Base-by-base conservation (phyloP, 2,888 invertebrate genomes). In the Ennomos erosarius region DNA sequence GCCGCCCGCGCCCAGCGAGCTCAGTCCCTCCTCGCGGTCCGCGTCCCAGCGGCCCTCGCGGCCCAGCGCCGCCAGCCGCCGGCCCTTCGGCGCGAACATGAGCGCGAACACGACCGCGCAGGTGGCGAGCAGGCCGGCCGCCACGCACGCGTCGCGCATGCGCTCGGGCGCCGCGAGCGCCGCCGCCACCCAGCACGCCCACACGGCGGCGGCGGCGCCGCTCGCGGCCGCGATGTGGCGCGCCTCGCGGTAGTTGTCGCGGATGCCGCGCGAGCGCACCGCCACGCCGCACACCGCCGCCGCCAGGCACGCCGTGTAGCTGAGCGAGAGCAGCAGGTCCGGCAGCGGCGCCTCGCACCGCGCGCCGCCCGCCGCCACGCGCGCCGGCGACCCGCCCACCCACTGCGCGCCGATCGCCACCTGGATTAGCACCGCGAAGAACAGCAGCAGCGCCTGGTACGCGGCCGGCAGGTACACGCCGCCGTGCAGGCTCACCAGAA, bases 11-110 rank as follows among this genome's bases (percentile, higher is more conserved):
- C 96, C 95, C 70, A 97, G 87, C 51, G 97, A 96, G 85, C 97
- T 97, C 70, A 97, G 95, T 56, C 96, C 95, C 72, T 97, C 97
- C 71, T 97, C 97, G 62, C 97, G 93, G 84, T 96, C 97, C 76
- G 96, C 96, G 67, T 96, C 94, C 85, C 96, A 96, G 66, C 96
- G 94, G 10, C 96, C 97, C 78, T 98, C 98, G 75, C 97, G 96
- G 46, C 98, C 98, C 93, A 98, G 95, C 47, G 98, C 98, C 0
- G 98, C 98, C 75, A 98, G 90, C 76, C 98, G 97, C 40, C 98
- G 93, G 35, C 98, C 98, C 90, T 97, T 98, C 36, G 98, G 96
- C 90, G 98, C 96, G 87, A 98, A 98, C 98, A 98, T 98, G 57
- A 98, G 95, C 72, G 98, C 94, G 87, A 98, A 97, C 52, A 98